phyloP scores from a whole-genome alignment of 2,797 vertebrate genomes.

The Pantherophis alleghaniensis region DNA sequence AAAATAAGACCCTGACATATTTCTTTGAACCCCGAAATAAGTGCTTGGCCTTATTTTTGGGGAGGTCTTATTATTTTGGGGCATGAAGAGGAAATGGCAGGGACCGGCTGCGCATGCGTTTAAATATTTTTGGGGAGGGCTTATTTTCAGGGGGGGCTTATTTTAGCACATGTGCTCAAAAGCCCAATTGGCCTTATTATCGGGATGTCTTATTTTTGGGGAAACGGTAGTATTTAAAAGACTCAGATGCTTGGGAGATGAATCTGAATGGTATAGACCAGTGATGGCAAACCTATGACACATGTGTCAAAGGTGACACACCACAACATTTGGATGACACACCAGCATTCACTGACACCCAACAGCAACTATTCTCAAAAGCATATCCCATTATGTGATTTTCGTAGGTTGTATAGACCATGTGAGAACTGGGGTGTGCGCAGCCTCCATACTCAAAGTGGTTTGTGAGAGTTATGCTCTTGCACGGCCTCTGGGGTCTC shows the following conservation, averaged over 20 bases:
- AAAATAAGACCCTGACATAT: too few species aligned
- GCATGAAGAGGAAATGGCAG: too few species aligned
- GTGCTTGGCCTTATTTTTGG: too few species aligned
- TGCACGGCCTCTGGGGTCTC: background rate
- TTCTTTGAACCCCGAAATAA: too few species aligned
- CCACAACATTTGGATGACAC: background rate
- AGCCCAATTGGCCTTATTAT: too few species aligned
- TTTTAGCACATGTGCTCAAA: too few species aligned
- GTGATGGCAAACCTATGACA: background rate
- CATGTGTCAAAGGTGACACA: background rate
- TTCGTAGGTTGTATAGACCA: background rate
- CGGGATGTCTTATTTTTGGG: too few species aligned
- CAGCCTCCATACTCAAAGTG: background rate
- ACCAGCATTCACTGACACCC: background rate
- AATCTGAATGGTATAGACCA: background rate
- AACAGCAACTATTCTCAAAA: background rate
- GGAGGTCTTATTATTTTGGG: too few species aligned
- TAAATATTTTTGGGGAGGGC: too few species aligned
- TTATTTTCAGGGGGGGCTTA: too few species aligned
- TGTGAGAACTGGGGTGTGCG: background rate
- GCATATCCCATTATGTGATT: background rate
- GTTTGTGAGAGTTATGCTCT: background rate
- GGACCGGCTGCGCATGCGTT: too few species aligned
- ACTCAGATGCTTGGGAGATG: background rate
- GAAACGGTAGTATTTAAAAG: background rate